Conservation (phyloP, 2,797 vertebrate species). For the Aphelocoma californica region DNA sequence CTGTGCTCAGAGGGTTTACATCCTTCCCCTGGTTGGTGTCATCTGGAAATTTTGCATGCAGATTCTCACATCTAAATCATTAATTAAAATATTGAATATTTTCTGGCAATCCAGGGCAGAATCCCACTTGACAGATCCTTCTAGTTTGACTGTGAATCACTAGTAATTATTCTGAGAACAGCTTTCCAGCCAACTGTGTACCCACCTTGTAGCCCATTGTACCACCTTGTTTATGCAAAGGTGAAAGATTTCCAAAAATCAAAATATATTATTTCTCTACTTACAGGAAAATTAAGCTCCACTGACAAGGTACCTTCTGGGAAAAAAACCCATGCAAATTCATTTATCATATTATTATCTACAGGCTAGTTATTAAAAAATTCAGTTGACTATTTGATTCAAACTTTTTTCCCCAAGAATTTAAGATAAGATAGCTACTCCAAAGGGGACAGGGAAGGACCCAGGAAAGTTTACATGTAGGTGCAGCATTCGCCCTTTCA, state of each 20-base stretch:
- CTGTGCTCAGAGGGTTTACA: slow-evolving; percentile 12
- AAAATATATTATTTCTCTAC: background rate
- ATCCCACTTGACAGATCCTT: slow-evolving; percentile 37
- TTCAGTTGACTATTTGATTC: background rate
- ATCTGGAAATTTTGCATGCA: slow-evolving; percentile 37
- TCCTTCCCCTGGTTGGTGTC: slow-evolving; percentile 1
- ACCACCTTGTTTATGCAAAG: background rate
- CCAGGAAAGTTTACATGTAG: background rate
- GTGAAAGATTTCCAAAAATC: background rate
- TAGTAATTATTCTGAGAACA: slow-evolving; percentile 4
- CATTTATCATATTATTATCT: background rate
- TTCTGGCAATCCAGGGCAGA: slow-evolving; percentile 25
- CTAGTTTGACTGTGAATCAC: slow-evolving; percentile 38
- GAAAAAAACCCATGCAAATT: background rate
- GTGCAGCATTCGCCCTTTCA: background rate
- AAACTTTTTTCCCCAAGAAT: background rate
- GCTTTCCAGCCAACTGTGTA: slow-evolving; percentile 4
- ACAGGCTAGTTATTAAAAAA: background rate
- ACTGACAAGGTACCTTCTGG: background rate
- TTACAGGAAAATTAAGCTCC: background rate
- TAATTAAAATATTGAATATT: slow-evolving; percentile 65
- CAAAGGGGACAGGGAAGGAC: background rate
- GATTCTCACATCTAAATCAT: slow-evolving; percentile 27
- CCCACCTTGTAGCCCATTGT: background rate
- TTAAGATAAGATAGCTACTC: background rate